Evolutionary conservation across 1,140 invertebrate genomes (phyloP).

Genomic region (Philotrypesis tridentata): DNA sequence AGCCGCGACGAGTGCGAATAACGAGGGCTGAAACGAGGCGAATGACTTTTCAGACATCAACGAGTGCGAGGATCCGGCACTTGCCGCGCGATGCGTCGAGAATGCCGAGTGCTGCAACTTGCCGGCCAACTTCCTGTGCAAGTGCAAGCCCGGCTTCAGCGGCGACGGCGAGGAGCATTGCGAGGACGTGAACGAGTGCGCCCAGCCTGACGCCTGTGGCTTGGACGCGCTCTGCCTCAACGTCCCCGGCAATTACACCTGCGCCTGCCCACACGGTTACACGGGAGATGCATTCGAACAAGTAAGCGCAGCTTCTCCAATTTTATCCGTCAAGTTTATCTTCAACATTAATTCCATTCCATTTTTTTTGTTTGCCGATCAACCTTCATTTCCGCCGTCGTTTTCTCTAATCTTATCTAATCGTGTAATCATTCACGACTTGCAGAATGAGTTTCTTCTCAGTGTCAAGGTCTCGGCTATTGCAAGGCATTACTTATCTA

Average conservation of each 20-base stretch:
- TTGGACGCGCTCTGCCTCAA: slow-evolving; percentile 88
- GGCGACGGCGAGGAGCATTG: slow-evolving; percentile 91
- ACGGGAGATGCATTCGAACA: slow-evolving; percentile 90
- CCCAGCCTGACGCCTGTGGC: slow-evolving; percentile 84
- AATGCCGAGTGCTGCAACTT: slow-evolving; percentile 96
- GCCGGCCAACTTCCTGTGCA: slow-evolving; percentile 94
- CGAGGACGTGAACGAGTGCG: slow-evolving; percentile 91
- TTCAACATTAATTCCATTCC: no score
- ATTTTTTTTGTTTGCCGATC: no score
- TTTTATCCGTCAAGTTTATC: no score
- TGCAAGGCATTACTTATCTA: no score
- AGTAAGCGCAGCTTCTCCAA: no score
- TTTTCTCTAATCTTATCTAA: no score
- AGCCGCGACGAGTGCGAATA: no score
- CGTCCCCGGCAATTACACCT: slow-evolving; percentile 90
- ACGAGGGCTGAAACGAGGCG: neutral
- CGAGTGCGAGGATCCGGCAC: slow-evolving; percentile 90
- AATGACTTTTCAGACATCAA: slow-evolving; percentile 84
- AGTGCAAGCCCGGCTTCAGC: slow-evolving; percentile 92
- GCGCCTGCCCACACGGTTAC: slow-evolving; percentile 87
- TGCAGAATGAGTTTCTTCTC: no score
- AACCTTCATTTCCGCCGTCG: no score
- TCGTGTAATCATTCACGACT: no score
- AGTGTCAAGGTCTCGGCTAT: no score
- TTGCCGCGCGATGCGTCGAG: slow-evolving; percentile 88